These are phyloP conservation scores for Balearica regulorum DNA, from an alignment of 2,797 vertebrate genomes.

Conservation along the genomic window DNA sequence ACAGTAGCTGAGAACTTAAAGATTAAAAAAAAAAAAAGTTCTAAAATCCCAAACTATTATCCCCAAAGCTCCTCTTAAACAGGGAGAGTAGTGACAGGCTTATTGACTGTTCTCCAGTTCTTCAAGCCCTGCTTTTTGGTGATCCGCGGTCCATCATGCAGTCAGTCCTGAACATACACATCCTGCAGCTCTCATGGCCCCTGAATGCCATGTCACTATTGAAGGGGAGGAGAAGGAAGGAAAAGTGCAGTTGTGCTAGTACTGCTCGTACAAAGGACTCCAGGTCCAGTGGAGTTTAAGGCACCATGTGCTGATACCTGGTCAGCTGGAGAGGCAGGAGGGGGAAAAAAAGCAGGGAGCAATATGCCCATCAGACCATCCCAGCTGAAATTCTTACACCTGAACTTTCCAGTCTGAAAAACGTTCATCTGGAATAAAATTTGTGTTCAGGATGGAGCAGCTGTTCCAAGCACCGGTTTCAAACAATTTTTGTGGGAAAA, in stretches of 20 bases:
- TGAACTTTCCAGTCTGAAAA: not conserved
- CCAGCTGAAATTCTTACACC: not conserved
- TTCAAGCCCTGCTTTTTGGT: not conserved
- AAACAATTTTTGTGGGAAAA: not conserved
- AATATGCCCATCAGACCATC: not conserved
- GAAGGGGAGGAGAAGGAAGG: constrained; percentile 1
- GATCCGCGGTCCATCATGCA: not conserved
- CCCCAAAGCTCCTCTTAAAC: not conserved
- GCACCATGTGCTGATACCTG: not conserved
- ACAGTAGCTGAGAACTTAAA: not conserved
- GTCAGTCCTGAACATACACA: not conserved
- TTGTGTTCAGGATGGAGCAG: not conserved
- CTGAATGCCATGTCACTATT: accelerated
- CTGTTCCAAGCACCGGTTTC: not conserved
- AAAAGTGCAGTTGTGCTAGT: not conserved
- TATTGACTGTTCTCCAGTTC: not conserved
- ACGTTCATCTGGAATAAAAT: not conserved
- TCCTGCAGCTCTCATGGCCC: not conserved
- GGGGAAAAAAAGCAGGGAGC: not conserved
- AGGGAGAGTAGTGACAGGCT: not conserved
- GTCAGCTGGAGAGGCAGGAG: not conserved
- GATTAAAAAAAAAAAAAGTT: not conserved
- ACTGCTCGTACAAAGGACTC: not conserved
- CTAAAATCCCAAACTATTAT: not conserved
- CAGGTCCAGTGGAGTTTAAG: not conserved